Percentiles rank a stretch among this genome's conserved stretches.
Evolutionary conservation across 2,888 invertebrate genomes (phyloP).

Genomic region (Anthoptus insignis): DNA sequence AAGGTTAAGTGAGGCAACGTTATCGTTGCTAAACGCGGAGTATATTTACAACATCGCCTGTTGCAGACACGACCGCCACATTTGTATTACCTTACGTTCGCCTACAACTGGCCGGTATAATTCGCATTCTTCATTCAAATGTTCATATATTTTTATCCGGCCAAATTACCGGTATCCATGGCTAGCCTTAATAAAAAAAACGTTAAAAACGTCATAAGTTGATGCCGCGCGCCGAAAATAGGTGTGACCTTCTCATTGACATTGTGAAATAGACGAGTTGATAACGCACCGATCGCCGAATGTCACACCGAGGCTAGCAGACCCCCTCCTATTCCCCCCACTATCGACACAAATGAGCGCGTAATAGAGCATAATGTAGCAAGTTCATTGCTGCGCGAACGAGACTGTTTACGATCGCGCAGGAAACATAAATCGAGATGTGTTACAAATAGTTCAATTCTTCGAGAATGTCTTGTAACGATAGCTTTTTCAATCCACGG

Average conservation of each 20-base stretch:
- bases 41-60: constrained; percentile 83
- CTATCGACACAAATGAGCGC: constrained; percentile 61
- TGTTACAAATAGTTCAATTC: constrained; percentile 25
- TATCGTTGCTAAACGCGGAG: constrained; percentile 85
- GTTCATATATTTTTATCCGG: constrained; percentile 17
- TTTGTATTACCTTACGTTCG: constrained; percentile 48
- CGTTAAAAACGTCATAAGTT: constrained; percentile 61
- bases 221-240: constrained; percentile 75
- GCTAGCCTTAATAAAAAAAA: constrained; percentile 30
- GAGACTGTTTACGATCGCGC: constrained; percentile 45
- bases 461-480: constrained; percentile 29
- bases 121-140: constrained; percentile 23
- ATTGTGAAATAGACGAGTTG: constrained; percentile 86
- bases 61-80: constrained; percentile 76
- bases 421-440: constrained; percentile 33
- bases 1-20: constrained; percentile 86
- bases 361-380: constrained; percentile 55
- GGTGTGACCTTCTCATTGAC: constrained; percentile 86
- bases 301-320: constrained; percentile 82
- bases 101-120: constrained; percentile 14
- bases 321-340: constrained; percentile 72
- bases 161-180: constrained; percentile 31
- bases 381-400: constrained; percentile 67
- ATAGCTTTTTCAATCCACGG: constrained; percentile 63
- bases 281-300: constrained; percentile 83